phyloP scores from a whole-genome alignment of 2,113 vertebrate genomes.

The Siphamia tubifer region DNA sequence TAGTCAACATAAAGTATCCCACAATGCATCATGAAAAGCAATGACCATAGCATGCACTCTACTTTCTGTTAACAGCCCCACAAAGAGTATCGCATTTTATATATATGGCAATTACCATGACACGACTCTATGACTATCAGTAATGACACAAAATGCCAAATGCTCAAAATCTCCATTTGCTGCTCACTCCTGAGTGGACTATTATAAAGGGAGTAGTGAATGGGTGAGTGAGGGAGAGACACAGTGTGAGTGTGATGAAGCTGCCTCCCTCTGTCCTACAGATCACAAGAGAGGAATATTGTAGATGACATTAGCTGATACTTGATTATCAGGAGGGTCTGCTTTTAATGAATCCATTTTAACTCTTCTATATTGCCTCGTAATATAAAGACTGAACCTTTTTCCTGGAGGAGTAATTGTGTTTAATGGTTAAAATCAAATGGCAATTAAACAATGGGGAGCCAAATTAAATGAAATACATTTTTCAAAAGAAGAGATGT shows the following conservation, averaged over 20 bases:
- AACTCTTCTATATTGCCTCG: conserved; percentile 35
- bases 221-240: no score
- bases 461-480: conserved; percentile 40
- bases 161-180: no score
- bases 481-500: conserved; percentile 8
- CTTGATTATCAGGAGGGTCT: conserved; percentile 43
- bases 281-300: conserved; percentile 5
- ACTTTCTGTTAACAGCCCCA: no score
- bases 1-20: no score
- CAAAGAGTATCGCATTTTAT: no score
- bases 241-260: conserved; percentile 6
- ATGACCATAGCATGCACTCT: no score
- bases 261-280: not conserved
- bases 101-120: no score
- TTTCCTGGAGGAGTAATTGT: conserved; percentile 38
- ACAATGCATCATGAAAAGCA: no score
- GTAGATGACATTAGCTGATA: conserved; percentile 7
- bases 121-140: no score
- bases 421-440: conserved; percentile 45
- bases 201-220: no score
- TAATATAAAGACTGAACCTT: conserved; percentile 31
- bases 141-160: no score
- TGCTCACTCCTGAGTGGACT: no score
- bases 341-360: conserved; percentile 42
- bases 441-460: conserved; percentile 11